A percentile compares a stretch with the other conserved stretches of the same genome.
phyloP scores from a whole-genome alignment of 2,797 vertebrate species.

The Poeciliopsis presidionis region DNA sequence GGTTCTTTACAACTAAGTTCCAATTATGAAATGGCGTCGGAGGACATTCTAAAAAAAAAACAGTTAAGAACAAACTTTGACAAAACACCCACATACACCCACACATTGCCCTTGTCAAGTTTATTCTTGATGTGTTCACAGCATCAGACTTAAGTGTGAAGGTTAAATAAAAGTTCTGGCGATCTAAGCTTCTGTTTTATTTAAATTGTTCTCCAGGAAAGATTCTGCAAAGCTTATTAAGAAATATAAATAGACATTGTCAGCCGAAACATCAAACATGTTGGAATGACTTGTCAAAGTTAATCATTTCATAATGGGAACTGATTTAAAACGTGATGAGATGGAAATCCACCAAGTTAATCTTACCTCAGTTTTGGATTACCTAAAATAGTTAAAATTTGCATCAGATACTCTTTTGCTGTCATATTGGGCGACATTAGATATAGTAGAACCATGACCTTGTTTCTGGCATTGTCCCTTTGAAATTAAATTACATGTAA shows the following conservation, averaged over 20 bases:
- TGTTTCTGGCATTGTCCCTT: conserved; percentile 7
- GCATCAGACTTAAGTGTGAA: conserved; percentile 1
- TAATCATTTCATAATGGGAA: conserved; percentile 2
- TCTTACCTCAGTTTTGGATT: not conserved
- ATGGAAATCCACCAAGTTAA: not conserved
- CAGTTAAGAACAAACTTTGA: not conserved
- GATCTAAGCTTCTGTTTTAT: not conserved
- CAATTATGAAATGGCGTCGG: not conserved
- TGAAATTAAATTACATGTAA: conserved; percentile 20
- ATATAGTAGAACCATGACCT: conserved; percentile 17
- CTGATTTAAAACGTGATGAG: not conserved
- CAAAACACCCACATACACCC: not conserved
- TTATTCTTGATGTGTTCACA: conserved; percentile 4
- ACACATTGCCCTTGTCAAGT: not conserved
- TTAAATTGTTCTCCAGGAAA: conserved; percentile 20
- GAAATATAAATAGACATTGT: conserved; percentile 12
- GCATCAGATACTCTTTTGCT: not conserved
- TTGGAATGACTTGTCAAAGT: not conserved
- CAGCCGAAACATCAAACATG: not conserved
- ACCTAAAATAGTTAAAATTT: conserved; percentile 2
- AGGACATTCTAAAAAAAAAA: not conserved
- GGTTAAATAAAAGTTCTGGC: conserved; percentile 11
- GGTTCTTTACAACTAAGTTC: not conserved
- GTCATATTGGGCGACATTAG: conserved; percentile 9
- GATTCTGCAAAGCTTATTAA: conserved; percentile 12